A percentile compares a stretch with the other conserved stretches of the same genome.
Conservation (phyloP, 2,113 vertebrate species). For the Mobula birostris region DNA sequence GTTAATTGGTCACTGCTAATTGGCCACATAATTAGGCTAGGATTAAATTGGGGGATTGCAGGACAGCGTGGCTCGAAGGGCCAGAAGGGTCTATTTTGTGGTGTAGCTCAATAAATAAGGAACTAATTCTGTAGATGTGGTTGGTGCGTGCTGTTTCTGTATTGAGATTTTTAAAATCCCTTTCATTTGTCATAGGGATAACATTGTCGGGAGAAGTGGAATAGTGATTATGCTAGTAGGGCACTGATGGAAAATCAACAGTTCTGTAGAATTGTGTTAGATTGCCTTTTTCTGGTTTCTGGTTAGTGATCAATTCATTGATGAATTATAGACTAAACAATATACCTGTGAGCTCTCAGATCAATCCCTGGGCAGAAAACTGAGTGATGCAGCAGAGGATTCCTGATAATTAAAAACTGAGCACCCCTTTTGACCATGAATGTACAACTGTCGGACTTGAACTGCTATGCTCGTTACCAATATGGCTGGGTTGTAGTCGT, state of each 20-base stretch:
- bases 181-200: not conserved
- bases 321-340: not conserved
- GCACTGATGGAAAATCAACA: not conserved
- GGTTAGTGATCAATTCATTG: not conserved
- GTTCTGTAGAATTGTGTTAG: not conserved
- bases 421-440: not conserved
- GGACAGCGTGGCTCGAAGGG: no score
- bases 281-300: not conserved
- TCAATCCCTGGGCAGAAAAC: not conserved
- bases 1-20: no score
- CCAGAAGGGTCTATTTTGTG: no score
- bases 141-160: not conserved
- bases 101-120: no score
- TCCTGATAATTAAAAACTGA: not conserved
- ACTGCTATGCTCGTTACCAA: no score
- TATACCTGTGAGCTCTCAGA: slow-evolving; percentile 5
- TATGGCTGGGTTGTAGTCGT: no score
- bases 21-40: no score
- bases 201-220: not conserved
- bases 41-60: no score
- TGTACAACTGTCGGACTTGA: not conserved
- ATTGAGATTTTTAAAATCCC: not conserved
- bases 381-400: not conserved
- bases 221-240: not conserved
- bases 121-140: no score